These are phyloP conservation scores for Sisyra nigra DNA, from an alignment of 2,888 invertebrate genomes.

Conservation along the genomic window DNA sequence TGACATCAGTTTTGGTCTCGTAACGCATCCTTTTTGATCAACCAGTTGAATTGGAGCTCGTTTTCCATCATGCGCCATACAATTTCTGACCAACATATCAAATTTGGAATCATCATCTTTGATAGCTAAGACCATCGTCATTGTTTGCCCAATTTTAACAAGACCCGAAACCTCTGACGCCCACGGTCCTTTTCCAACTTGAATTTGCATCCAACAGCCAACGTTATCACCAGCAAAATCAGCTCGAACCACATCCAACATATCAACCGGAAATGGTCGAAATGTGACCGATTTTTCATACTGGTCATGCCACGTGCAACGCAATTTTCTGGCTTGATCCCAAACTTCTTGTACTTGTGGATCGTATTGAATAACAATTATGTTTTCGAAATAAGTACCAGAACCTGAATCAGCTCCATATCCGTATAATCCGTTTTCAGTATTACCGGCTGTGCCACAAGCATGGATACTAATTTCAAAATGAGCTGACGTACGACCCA, in stretches of 20 bases:
- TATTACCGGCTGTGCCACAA: conserved; percentile 84
- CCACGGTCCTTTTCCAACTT: conserved; percentile 91
- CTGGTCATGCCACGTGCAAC: conserved; percentile 91
- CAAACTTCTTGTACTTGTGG: conserved; percentile 89
- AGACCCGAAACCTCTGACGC: conserved; percentile 87
- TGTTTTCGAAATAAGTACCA: conserved; percentile 87
- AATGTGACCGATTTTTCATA: conserved; percentile 92
- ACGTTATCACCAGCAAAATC: conserved; percentile 93
- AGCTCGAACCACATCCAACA: conserved; percentile 86
- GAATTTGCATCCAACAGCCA: conserved; percentile 96
- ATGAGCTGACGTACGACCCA: conserved; percentile 71
- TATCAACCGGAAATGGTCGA: conserved; percentile 87
- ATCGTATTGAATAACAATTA: conserved; percentile 85
- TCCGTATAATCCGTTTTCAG: conserved; percentile 76
- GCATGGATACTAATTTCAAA: conserved; percentile 85
- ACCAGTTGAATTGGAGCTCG: conserved; percentile 85
- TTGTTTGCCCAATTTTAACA: conserved; percentile 89
- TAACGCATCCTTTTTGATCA: conserved; percentile 84
- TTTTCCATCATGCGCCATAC: conserved; percentile 89
- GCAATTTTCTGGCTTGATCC: conserved; percentile 83
- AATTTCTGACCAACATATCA: conserved; percentile 88
- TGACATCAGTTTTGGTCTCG: conserved; percentile 83
- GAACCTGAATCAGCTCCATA: conserved; percentile 78
- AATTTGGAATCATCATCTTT: conserved; percentile 91
- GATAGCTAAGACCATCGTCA: conserved; percentile 93